Evolutionary conservation across 2,797 vertebrate genomes (phyloP).

Genomic region (Galaxias olidus): DNA sequence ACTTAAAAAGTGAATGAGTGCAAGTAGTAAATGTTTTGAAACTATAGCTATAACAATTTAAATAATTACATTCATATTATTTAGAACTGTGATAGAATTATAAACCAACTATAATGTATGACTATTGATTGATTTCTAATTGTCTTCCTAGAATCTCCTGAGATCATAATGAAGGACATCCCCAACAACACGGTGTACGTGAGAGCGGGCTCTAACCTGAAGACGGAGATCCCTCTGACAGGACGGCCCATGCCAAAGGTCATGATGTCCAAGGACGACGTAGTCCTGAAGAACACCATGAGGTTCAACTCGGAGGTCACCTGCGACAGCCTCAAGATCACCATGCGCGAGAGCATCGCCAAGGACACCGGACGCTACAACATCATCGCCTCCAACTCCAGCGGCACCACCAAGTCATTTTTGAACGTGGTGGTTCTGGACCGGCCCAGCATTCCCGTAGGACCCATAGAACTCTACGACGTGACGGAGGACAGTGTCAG

Average conservation of each 20-base stretch:
- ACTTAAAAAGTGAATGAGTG: no score
- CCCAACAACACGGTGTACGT: constrained; percentile 81
- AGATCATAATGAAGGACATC: constrained; percentile 81
- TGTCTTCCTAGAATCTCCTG: constrained; percentile 74
- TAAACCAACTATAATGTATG: not conserved
- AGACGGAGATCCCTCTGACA: constrained; percentile 77
- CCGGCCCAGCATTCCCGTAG: constrained; percentile 78
- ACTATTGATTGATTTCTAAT: no score
- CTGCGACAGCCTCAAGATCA: constrained; percentile 78
- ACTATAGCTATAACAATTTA: not conserved
- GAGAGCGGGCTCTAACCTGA: constrained; percentile 81
- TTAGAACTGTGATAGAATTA: not conserved
- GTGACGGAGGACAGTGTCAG: constrained; percentile 78
- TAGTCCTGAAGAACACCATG: constrained; percentile 76
- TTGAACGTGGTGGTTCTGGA: constrained; percentile 80
- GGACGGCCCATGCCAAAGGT: not conserved
- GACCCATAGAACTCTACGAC: constrained; percentile 76
- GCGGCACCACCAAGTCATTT: constrained; percentile 79
- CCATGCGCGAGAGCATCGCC: constrained; percentile 80
- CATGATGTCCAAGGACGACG: constrained; percentile 60
- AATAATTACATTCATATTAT: not conserved
- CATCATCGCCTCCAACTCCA: constrained; percentile 80
- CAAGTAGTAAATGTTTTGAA: no score
- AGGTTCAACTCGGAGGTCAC: constrained; percentile 81
- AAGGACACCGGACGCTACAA: constrained; percentile 79